phyloP scores from a whole-genome alignment of 1,140 invertebrate genomes.

The Sminthurides bifidus region DNA sequence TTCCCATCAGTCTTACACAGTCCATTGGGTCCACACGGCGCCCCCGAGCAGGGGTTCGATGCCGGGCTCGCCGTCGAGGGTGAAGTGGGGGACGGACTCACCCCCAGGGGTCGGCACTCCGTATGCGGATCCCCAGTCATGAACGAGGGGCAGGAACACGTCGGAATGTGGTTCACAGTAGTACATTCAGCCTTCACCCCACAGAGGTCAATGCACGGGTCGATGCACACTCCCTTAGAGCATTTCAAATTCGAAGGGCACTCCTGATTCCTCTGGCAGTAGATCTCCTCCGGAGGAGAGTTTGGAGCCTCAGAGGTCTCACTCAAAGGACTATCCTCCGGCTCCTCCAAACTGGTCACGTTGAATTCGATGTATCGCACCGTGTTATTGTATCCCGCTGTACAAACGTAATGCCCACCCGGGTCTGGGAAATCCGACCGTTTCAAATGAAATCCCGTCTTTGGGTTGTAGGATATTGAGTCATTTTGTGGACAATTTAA shows the following conservation, averaged over 20 bases:
- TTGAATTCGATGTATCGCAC: conserved; percentile 19
- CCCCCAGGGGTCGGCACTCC: neutral
- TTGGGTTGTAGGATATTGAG: conserved; percentile 13
- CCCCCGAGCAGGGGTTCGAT: neutral
- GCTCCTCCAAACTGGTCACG: neutral
- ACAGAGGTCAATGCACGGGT: neutral
- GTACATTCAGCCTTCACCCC: neutral
- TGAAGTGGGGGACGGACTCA: neutral
- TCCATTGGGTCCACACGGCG: conserved; percentile 2
- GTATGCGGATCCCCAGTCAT: neutral
- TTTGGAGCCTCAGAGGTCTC: neutral
- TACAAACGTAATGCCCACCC: conserved; percentile 16
- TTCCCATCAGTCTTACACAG: too few relatives aligned
- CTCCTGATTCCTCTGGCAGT: conserved; percentile 1
- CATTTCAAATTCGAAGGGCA: neutral
- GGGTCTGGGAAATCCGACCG: conserved; percentile 13
- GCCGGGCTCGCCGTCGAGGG: neutral
- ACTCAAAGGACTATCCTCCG: conserved; percentile 1
- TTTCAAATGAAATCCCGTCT: conserved; percentile 22
- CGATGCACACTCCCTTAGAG: neutral
- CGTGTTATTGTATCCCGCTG: conserved; percentile 16
- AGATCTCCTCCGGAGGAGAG: neutral
- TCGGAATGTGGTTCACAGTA: conserved; percentile 2
- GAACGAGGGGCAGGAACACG: neutral
- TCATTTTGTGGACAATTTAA: conserved; percentile 21